Evolutionary conservation across 30 jellyfish, hydroid and myxozoan genomes (phyloP).

Genomic region (Pelagia noctiluca): DNA sequence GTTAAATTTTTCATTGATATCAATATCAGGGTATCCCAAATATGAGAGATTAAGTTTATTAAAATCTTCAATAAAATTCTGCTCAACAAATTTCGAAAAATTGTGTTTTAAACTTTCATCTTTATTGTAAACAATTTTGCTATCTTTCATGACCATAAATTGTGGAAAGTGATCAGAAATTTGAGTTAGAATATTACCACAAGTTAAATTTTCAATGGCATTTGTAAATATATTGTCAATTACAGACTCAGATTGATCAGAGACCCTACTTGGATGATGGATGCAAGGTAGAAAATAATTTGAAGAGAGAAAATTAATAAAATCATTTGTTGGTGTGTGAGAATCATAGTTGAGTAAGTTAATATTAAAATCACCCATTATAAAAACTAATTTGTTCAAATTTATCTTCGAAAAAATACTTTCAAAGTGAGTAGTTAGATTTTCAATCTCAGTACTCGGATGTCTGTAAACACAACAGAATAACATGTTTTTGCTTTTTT

Average conservation of each 20-base stretch:
- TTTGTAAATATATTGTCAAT: neutral
- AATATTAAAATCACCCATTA: no score
- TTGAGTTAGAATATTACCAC: no score
- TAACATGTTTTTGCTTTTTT: no score
- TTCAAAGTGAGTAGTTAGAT: neutral
- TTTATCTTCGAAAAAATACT: neutral
- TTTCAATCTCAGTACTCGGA: constrained; percentile 7
- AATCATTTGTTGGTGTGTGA: no score
- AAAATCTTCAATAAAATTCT: neutral
- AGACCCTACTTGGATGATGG: neutral
- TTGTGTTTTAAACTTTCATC: neutral
- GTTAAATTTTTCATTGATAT: neutral
- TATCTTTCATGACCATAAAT: constrained; percentile 1
- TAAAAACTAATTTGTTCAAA: neutral
- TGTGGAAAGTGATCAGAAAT: no score
- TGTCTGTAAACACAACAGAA: neutral
- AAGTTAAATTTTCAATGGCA: no score
- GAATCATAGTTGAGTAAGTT: no score
- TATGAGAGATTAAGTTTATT: neutral
- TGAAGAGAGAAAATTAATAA: neutral
- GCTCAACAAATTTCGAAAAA: neutral
- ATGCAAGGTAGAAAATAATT: neutral
- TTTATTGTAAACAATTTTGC: neutral
- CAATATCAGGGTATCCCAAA: constrained; percentile 1
- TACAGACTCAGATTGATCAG: constrained; percentile 5